Evolutionary conservation across 64 coral and sea anemone species (phyloP), one percentile per base, ranked within the genome.

Genomic region (Pachyseris speciosa): DNA sequence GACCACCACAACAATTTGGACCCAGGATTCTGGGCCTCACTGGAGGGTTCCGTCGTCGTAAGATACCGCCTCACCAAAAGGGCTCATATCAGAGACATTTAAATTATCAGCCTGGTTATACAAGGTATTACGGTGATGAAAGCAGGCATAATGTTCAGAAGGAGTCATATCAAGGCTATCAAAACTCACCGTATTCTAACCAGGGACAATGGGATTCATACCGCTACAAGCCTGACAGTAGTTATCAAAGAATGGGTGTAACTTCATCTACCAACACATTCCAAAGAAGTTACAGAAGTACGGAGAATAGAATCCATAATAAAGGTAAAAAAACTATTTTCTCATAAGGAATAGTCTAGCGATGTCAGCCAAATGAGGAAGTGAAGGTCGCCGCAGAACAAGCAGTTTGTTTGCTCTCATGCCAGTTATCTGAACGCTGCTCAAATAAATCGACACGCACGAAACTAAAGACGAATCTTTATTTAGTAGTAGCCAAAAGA

Each of bases 281-380:
- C 7, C 51, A 81, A 40, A 57, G 77, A 40, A 61, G 33, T 22
- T 81, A 81, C 53, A 60, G 77, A 60, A 51, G 39, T 22, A 61
- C 20, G 37, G 20, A 60, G 7, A 7, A 63, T 33, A 37, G 10
- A 49, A 7, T 22, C 34, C 17, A 25, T 2, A 19, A 22, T 50
- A 53, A 34, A 81, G 77, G 77, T 81, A 61, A 81, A 61, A 61
- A 25, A 49, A n/a, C n/a, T n/a, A n/a, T n/a, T n/a, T n/a, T n/a
- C n/a, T n/a, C n/a, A n/a, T n/a, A n/a, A n/a, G n/a, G n/a, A n/a
- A n/a, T n/a, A n/a, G n/a, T n/a, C n/a, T n/a, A n/a, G n/a, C n/a
- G n/a, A n/a, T n/a, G n/a, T n/a, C n/a, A n/a, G n/a, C n/a, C n/a
- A n/a, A n/a, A n/a, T n/a, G n/a, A n/a, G n/a, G n/a, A n/a, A n/a